Base-by-base conservation (phyloP, 2,797 vertebrate genomes). In the Acipenser ruthenus region DNA sequence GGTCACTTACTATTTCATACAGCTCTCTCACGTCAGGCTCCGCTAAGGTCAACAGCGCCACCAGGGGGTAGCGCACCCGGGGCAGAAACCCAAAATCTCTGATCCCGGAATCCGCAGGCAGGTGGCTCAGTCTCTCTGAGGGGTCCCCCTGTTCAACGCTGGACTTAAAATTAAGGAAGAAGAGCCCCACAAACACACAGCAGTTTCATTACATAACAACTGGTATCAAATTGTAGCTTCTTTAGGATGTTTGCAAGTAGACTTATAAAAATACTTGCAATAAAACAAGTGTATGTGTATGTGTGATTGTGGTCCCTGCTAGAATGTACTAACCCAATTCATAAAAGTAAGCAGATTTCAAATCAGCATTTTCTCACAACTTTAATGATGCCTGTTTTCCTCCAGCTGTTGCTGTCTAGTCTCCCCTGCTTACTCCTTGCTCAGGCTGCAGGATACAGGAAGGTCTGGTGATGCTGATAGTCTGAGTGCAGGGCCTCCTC, bases 31-130 rank as follows among this genome's bases (percentile, higher is more conserved):
- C 81, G 62, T 91, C 90, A 10, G 83, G 76, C 73, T 93, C 86
- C 3, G 87, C 88, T 23, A 96, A 75, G 0, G 93, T 97, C 78
- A 99, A 73, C 63, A 99, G 76, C 0, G 86, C 90, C 66, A 97
- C 82, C 11, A 99, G 79, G 0, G 96, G 96, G 76, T 98, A 99
- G 65, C 74, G 78, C 63, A 87, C 79, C 96, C 96, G 85, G 1
- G 96, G 96, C 71, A 96, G 81, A 0, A 81, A 79, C 18, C 96
- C 96, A 68, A 99, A 95, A 76, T 95, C 84, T 6, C 78, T 75
- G 70, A 93, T 82, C 49, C 85, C 78, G 64, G 64, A 82, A 61
- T 88, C 86, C 68, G 79, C 74, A 56, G 94, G 91, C 79, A 98
- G 85, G 71, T 83, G 83, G 58, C 89, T 90, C 59, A 78, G 81